Conservation (phyloP, 2,797 vertebrate species). For the Falco cherrug region DNA sequence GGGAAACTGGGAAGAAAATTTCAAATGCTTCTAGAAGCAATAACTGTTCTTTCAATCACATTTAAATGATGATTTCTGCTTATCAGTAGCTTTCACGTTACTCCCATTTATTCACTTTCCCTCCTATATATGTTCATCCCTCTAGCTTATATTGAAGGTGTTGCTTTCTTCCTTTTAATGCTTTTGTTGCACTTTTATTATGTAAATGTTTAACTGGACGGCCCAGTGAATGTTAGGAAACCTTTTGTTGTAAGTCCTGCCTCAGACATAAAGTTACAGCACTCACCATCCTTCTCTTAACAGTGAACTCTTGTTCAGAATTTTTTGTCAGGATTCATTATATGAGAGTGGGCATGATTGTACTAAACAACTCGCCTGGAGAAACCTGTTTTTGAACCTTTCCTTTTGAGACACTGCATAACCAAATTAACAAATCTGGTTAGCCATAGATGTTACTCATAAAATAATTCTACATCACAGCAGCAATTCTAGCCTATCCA, state of each 20-base stretch:
- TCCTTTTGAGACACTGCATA: not conserved
- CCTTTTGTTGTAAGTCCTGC: not conserved
- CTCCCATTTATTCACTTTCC: not conserved
- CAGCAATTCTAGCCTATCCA: not conserved
- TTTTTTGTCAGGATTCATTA: not conserved
- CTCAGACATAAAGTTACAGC: fast-evolving
- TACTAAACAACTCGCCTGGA: not conserved
- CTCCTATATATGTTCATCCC: not conserved
- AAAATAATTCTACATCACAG: not conserved
- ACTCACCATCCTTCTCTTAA: not conserved
- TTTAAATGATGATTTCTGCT: not conserved
- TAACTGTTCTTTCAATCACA: not conserved
- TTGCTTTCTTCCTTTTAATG: not conserved
- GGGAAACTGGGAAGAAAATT: not conserved
- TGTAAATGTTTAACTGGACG: not conserved
- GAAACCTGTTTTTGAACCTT: not conserved
- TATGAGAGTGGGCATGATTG: not conserved
- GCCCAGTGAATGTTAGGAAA: not conserved
- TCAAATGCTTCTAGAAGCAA: not conserved
- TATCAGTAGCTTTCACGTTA: not conserved
- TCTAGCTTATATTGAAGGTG: not conserved
- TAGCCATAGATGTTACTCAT: not conserved
- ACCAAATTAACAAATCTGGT: not conserved
- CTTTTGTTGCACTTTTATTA: not conserved
- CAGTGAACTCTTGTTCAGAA: not conserved